A percentile compares a stretch with the other conserved stretches of the same genome.
These are phyloP conservation scores for Malurus alboscapulatus DNA, from an alignment of 2,113 vertebrate species.

Conservation along the genomic window DNA sequence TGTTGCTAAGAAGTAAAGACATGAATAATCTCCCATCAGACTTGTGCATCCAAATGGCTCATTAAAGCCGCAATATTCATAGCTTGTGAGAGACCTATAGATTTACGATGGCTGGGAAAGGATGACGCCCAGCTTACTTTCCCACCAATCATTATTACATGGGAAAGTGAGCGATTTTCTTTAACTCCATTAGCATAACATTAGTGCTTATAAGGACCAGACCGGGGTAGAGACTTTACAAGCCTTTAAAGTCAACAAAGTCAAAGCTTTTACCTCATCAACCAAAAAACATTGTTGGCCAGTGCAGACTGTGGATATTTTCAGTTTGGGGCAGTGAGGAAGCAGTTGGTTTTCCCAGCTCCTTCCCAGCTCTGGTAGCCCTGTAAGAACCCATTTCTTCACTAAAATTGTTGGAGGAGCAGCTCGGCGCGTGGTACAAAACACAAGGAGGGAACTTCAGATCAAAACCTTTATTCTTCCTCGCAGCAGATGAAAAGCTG, in stretches of 20 bases:
- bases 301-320: background rate
- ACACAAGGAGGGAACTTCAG: slow-evolving; percentile 25
- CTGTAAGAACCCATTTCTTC: background rate
- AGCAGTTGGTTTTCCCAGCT: background rate
- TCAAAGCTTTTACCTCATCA: background rate
- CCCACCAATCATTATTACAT: slow-evolving; percentile 57
- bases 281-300: background rate
- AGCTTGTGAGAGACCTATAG: slow-evolving; percentile 46
- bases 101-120: slow-evolving; percentile 55
- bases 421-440: background rate
- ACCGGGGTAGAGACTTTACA: background rate
- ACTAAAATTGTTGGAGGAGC: background rate
- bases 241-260: background rate
- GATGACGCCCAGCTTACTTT: slow-evolving; percentile 52
- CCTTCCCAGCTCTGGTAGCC: background rate
- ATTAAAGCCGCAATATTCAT: slow-evolving; percentile 31
- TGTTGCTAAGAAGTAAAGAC: background rate
- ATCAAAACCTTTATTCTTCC: slow-evolving; percentile 44
- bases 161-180: slow-evolving; percentile 44
- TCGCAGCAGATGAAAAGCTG: background rate
- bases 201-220: background rate
- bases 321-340: background rate
- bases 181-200: slow-evolving; percentile 42
- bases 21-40: slow-evolving; percentile 1
- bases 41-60: slow-evolving; percentile 40